phyloP scores from a whole-genome alignment of 2,888 invertebrate genomes.

The Notodonta ziczac region DNA sequence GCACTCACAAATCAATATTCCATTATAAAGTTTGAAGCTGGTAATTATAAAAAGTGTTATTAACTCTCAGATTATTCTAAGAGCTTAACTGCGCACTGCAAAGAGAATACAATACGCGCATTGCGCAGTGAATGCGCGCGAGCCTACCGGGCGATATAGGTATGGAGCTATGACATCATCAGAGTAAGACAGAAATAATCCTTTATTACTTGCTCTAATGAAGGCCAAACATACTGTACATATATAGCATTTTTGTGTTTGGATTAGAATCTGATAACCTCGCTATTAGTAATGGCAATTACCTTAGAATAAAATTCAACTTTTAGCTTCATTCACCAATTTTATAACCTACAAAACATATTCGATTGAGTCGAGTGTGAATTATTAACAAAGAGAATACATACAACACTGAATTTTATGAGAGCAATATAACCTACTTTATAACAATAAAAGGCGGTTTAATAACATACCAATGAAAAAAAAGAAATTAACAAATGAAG shows the following conservation, averaged over 20 bases:
- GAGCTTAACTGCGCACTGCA: constrained; percentile 7
- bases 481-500: constrained; percentile 46
- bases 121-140: too few relatives aligned
- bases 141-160: neutral
- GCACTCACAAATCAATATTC: constrained; percentile 31
- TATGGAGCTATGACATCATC: constrained; percentile 52
- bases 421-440: constrained; percentile 3
- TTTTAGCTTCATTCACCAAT: constrained; percentile 67
- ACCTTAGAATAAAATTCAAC: constrained; percentile 68
- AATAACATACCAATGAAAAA: constrained; percentile 23
- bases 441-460: neutral
- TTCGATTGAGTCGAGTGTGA: constrained; percentile 2
- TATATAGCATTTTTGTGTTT: constrained; percentile 20
- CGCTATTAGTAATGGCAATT: constrained; percentile 30
- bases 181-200: constrained; percentile 43
- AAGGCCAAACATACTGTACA: constrained; percentile 43
- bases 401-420: neutral
- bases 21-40: neutral
- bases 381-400: too few relatives aligned
- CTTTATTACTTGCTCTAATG: constrained; percentile 36
- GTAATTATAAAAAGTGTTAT: constrained; percentile 8
- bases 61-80: constrained; percentile 10
- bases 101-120: too few relatives aligned
- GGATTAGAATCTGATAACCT: constrained; percentile 24
- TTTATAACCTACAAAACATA: constrained; percentile 55